phyloP scores from a whole-genome alignment of 2,113 vertebrate species.

The Himantopus leucocephalus region DNA sequence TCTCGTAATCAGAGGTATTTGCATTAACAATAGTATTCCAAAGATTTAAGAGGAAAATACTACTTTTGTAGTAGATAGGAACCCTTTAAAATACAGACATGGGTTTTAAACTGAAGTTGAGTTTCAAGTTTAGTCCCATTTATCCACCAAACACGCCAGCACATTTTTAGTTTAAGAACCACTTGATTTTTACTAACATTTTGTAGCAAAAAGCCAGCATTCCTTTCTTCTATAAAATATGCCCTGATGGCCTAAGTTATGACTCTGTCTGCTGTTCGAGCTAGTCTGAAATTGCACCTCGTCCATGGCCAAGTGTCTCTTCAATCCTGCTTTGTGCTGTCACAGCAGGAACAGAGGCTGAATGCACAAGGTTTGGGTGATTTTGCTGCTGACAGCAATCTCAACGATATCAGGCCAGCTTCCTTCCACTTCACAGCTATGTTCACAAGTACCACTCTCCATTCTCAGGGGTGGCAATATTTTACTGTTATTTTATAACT shows the following conservation, averaged over 20 bases:
- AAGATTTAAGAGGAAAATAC: not conserved
- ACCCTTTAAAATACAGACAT: not conserved
- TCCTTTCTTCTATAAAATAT: slow-evolving; percentile 25
- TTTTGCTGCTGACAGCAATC: slow-evolving; percentile 18
- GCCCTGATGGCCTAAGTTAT: slow-evolving; percentile 43
- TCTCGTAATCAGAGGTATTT: not conserved
- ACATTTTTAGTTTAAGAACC: slow-evolving; percentile 13
- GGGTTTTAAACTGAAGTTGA: not conserved
- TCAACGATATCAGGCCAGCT: not conserved
- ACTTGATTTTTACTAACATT: not conserved
- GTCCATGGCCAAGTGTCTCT: slow-evolving; percentile 48
- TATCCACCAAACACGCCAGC: not conserved
- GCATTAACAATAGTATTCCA: not conserved
- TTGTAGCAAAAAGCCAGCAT: not conserved
- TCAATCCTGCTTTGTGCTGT: slow-evolving; percentile 61
- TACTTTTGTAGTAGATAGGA: not conserved
- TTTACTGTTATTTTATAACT: not conserved
- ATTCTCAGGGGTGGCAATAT: not conserved
- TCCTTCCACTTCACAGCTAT: not conserved
- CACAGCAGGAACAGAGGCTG: slow-evolving; percentile 42
- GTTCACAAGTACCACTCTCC: not conserved
- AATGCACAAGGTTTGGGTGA: slow-evolving; percentile 43
- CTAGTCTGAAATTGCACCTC: not conserved
- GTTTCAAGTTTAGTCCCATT: not conserved
- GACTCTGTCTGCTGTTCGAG: slow-evolving; percentile 8